Base-by-base conservation (phyloP, 2,888 invertebrate species). In the Andrena camellia region DNA sequence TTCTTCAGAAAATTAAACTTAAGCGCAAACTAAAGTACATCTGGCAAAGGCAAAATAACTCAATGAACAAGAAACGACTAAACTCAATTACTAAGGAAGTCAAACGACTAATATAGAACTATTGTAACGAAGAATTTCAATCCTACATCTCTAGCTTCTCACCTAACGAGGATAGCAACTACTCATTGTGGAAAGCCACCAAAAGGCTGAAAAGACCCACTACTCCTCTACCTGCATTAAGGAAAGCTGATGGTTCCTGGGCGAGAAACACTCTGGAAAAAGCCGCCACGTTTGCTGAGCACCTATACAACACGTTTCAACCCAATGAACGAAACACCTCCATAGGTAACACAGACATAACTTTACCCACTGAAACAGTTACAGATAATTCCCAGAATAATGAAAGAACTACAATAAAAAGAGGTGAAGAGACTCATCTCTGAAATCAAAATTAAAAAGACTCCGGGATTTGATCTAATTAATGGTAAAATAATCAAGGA, bases 61-160 rank as follows among this genome's bases (percentile, higher is more conserved):
- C 13, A 1, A 5, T 10, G 1, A 29, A 71, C 2, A 60, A 73
- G 33, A 20, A 33, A 7, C 57, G 60, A 42, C 48, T 71, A 8
- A 78, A 72, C n/a, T n/a, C 26, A 68, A 20, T 33, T 3, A 35
- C 0, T 7, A 77, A 64, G 35, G n/a, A 71, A 33, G 6, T 77
- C 6, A 71, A 66, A 26, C 13, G 23, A 64, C n/a, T 42, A 2
- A 26, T 54, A 8, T 59, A 57, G 5, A 20, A 31, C 8, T 20
- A 66, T 10, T 20, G 50, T 20, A 33, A 54, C 20, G 10, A 59
- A 26, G 26, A 29, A 10, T 64, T 63, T 42, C 13, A 63, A 6
- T 20, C 0, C 2, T 57, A 57, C 23, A 52, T 68, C 33, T 3
- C 13, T 4, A 60, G 17, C 0, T 29, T 48, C 13, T 59, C 48